phyloP scores from a whole-genome alignment of 2,888 invertebrate genomes.

The Torymus texanus region DNA sequence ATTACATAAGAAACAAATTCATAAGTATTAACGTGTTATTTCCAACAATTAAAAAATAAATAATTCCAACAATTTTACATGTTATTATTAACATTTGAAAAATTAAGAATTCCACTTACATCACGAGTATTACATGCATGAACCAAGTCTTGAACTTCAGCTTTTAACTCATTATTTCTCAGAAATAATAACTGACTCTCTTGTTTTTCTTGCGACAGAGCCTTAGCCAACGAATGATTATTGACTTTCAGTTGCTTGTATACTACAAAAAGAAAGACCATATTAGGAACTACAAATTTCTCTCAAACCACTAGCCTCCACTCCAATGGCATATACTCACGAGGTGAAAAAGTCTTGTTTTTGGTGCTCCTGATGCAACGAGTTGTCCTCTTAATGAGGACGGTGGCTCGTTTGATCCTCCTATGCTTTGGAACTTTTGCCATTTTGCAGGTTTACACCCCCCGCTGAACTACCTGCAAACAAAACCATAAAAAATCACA shows the following conservation, averaged over 20 bases:
- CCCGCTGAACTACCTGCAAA: background rate
- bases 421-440: slow-evolving; percentile 63
- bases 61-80: background rate
- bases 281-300: too few species aligned
- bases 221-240: slow-evolving; percentile 67
- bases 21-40: background rate
- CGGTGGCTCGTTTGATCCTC: slow-evolving; percentile 63
- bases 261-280: slow-evolving; percentile 59
- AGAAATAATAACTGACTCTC: slow-evolving; percentile 65
- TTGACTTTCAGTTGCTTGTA: slow-evolving; percentile 68
- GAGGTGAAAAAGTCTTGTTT: slow-evolving; percentile 61
- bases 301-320: too few species aligned
- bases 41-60: too few species aligned
- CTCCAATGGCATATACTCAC: slow-evolving; percentile 59
- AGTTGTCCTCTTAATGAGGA: slow-evolving; percentile 62
- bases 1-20: slow-evolving; percentile 21
- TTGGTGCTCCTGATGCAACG: slow-evolving; percentile 59
- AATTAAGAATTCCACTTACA: slow-evolving; percentile 59
- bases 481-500: background rate
- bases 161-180: slow-evolving; percentile 64
- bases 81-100: background rate
- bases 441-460: slow-evolving; percentile 59
- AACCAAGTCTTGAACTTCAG: slow-evolving; percentile 65
- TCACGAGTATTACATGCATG: slow-evolving; percentile 65
- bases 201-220: slow-evolving; percentile 68